Evolutionary conservation across 1,140 invertebrate genomes (phyloP).

Genomic region (Anoplophora glabripennis): DNA sequence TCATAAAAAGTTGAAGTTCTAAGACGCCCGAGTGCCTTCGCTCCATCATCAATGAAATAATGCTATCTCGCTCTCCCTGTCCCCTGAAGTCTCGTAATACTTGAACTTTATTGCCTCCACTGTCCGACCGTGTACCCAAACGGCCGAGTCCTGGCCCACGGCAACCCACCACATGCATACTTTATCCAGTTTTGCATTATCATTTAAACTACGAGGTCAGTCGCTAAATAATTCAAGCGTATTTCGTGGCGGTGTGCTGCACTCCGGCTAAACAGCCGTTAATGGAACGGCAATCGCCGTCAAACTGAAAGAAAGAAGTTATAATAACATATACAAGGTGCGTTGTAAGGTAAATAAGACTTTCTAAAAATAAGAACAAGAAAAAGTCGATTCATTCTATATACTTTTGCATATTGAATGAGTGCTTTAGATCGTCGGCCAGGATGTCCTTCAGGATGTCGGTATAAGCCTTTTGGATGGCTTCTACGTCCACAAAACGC

Average conservation of each 20-base stretch:
- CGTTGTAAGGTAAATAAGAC: no score
- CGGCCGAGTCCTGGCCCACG: conserved; percentile 25
- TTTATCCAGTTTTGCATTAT: conserved; percentile 34
- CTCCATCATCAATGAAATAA: no score
- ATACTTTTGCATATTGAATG: no score
- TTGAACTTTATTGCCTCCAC: conserved; percentile 16
- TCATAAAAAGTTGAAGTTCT: no score
- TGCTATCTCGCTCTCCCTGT: no score
- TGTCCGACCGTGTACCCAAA: not conserved
- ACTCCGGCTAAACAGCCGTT: conserved; percentile 21
- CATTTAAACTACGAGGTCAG: conserved; percentile 29
- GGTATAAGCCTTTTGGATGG: no score
- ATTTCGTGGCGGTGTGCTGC: conserved; percentile 21
- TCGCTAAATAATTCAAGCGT: conserved; percentile 25
- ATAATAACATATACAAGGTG: not conserved
- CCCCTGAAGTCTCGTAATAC: conserved; percentile 15
- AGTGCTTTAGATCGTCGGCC: no score
- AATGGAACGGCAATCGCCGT: not conserved
- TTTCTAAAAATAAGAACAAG: no score
- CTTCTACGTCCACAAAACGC: no score
- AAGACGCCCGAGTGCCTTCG: no score
- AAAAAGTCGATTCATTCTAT: no score
- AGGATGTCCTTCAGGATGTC: no score
- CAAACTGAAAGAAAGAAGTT: conserved; percentile 8
- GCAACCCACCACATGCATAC: conserved; percentile 27